Conservation (phyloP, 2,113 vertebrate genomes). For the Thryonomys swinderianus region DNA sequence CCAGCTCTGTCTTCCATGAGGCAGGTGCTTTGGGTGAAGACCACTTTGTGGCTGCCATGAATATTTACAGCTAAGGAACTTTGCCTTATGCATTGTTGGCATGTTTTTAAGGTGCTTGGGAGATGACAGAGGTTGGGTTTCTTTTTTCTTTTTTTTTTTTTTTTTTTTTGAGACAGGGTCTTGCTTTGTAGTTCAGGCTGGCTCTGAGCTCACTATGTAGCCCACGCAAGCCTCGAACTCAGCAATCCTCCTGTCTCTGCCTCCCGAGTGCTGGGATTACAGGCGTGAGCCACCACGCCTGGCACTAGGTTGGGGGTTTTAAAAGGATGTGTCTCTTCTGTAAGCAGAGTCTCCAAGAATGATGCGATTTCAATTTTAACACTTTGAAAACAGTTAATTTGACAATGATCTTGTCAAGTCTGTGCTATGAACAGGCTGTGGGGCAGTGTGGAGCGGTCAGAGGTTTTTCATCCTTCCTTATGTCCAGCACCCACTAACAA, state of each 20-base stretch:
- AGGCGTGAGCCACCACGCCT: no score
- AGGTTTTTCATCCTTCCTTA: background rate
- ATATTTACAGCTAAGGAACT: background rate
- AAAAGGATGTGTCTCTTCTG: background rate
- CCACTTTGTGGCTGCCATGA: background rate
- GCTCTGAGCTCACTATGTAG: no score
- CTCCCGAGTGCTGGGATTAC: no score
- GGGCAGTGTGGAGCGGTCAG: background rate
- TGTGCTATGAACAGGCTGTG: background rate
- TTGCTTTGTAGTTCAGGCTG: no score
- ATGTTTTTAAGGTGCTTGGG: background rate
- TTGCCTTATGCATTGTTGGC: background rate
- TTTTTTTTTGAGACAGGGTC: no score
- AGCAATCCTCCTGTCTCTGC: no score
- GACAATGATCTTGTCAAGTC: background rate
- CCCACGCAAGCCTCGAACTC: no score
- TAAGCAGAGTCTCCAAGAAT: background rate
- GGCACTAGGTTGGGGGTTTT: background rate
- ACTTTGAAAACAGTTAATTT: background rate
- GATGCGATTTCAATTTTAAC: background rate
- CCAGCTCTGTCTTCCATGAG: background rate
- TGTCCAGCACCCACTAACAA: background rate
- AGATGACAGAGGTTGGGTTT: fast-evolving
- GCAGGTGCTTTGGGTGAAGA: background rate
- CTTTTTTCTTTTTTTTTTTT: no score